These are phyloP conservation scores for Coelinius sp. DNA, from an alignment of 2,888 invertebrate genomes.

Conservation along the genomic window DNA sequence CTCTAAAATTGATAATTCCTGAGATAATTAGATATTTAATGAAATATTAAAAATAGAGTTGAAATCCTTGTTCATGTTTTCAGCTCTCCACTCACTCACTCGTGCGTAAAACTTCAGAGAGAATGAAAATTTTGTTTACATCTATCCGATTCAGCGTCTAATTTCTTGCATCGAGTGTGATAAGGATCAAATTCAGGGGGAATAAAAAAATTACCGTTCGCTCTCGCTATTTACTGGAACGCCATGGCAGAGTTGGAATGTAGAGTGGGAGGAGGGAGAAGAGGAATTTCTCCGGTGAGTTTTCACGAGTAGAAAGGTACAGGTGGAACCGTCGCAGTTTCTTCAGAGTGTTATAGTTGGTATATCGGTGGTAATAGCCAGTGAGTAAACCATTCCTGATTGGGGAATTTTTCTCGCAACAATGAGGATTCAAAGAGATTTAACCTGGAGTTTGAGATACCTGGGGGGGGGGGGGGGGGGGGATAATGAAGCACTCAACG, in stretches of 20 bases:
- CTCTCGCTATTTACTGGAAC: conserved; percentile 41
- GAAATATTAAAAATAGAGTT: background rate
- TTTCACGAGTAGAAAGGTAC: conserved; percentile 51
- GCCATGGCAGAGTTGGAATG: conserved; percentile 39
- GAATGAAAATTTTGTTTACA: background rate
- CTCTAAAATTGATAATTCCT: too few species aligned
- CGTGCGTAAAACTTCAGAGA: background rate
- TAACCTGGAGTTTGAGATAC: too few species aligned
- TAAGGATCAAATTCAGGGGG: conserved; percentile 15
- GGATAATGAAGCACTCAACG: too few species aligned
- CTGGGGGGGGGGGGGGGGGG: background rate
- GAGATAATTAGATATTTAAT: too few species aligned
- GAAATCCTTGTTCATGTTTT: too few species aligned
- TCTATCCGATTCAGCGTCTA: background rate
- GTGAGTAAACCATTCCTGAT: background rate
- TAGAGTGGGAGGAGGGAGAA: background rate
- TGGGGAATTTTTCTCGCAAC: background rate
- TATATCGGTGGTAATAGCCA: conserved; percentile 5
- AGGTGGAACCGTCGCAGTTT: conserved; percentile 15
- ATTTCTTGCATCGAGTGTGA: background rate
- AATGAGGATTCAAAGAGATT: background rate
- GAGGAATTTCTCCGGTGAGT: conserved; percentile 48
- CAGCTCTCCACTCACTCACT: too few species aligned
- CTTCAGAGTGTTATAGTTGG: conserved; percentile 26
- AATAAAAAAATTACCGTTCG: conserved; percentile 42